Conservation (phyloP, 2,888 invertebrate genomes). For the Lithodes maja region DNA sequence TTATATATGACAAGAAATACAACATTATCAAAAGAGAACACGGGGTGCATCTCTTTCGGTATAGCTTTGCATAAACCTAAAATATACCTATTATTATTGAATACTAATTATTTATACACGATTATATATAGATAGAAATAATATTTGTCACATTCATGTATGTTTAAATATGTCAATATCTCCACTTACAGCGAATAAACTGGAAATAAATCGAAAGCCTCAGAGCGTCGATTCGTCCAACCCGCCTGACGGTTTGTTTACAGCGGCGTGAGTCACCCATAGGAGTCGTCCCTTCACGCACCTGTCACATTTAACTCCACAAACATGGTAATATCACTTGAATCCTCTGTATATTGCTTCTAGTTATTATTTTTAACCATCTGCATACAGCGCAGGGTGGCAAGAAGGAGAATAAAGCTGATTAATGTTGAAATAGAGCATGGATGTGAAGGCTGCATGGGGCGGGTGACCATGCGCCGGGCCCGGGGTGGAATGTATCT, state of each 20-base stretch:
- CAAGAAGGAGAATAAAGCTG: not conserved
- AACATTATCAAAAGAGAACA: no score
- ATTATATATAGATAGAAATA: no score
- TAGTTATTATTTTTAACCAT: not conserved
- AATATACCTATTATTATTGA: no score
- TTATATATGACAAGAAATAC: no score
- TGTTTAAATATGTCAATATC: no score
- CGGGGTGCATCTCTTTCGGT: no score
- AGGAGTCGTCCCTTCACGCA: not conserved
- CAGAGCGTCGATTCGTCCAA: not conserved
- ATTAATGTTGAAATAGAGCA: not conserved
- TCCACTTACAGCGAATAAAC: no score
- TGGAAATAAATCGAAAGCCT: no score
- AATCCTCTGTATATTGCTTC: not conserved
- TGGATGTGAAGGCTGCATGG: not conserved
- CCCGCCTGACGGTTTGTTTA: not conserved
- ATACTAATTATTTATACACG: no score
- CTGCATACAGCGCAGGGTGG: not conserved
- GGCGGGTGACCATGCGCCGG: not conserved
- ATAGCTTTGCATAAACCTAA: no score
- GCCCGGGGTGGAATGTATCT: not conserved
- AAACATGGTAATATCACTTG: not conserved
- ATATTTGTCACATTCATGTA: no score
- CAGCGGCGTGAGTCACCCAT: not conserved
- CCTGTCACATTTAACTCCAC: not conserved